Conservation (phyloP, 2,888 invertebrate species). For the Phyllotreta striolata region DNA sequence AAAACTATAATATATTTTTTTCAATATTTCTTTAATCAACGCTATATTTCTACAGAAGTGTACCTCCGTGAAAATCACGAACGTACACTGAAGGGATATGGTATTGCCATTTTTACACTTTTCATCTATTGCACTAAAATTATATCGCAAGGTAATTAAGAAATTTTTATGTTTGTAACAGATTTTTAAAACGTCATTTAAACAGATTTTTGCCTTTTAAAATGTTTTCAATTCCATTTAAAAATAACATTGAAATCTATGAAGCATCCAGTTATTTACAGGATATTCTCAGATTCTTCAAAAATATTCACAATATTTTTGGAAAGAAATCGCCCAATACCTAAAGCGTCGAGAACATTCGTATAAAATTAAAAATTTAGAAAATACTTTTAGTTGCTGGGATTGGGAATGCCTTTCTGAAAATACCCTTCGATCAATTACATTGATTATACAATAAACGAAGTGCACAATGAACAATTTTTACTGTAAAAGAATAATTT, state of each 20-base stretch:
- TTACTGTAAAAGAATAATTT: no score
- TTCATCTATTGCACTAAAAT: slow-evolving; percentile 61
- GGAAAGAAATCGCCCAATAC: no score
- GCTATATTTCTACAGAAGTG: slow-evolving; percentile 62
- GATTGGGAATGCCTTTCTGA: no score
- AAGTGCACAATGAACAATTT: no score
- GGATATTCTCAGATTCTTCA: no score
- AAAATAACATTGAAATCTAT: slow-evolving; percentile 5
- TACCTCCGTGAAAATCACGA: slow-evolving; percentile 57
- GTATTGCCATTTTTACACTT: slow-evolving; percentile 63
- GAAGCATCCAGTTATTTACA: background rate
- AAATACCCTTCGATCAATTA: no score
- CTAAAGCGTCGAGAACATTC: no score
- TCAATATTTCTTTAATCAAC: slow-evolving; percentile 62
- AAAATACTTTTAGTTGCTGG: no score
- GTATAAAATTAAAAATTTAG: no score
- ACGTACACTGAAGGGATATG: slow-evolving; percentile 60
- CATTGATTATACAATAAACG: no score
- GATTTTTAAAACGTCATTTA: background rate
- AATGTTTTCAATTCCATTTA: slow-evolving; percentile 25
- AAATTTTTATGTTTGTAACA: slow-evolving; percentile 17
- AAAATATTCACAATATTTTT: no score
- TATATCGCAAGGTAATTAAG: slow-evolving; percentile 23
- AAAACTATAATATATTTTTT: slow-evolving; percentile 46
- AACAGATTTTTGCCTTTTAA: slow-evolving; percentile 16